These are phyloP conservation scores for Carpatolechia fugitivella DNA, from an alignment of 2,888 invertebrate species.

Conservation along the genomic window DNA sequence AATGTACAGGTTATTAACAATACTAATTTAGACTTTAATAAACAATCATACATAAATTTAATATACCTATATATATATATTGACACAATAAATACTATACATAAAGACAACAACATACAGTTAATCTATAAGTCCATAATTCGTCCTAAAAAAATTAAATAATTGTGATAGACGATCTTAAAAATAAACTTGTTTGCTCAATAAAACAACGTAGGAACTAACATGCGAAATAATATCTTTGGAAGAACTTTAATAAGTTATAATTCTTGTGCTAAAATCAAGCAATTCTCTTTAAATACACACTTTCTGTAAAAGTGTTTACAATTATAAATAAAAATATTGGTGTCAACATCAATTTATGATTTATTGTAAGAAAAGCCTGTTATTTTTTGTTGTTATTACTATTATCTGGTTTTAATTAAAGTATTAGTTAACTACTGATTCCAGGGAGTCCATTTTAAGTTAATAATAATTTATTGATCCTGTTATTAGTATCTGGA, in stretches of 20 bases:
- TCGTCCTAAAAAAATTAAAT: slow-evolving; percentile 1
- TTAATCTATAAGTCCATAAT: not conserved
- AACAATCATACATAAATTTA: slow-evolving; percentile 19
- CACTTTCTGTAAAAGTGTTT: not conserved
- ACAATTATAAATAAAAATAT: too few relatives aligned
- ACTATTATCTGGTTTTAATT: not conserved
- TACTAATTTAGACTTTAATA: slow-evolving; percentile 23
- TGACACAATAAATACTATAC: slow-evolving; percentile 16
- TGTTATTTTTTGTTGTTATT: not conserved
- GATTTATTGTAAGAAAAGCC: too few relatives aligned
- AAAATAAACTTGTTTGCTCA: slow-evolving; percentile 9
- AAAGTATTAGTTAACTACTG: not conserved
- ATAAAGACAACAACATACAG: slow-evolving; percentile 7
- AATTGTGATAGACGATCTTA: slow-evolving; percentile 4
- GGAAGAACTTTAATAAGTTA: slow-evolving; percentile 14
- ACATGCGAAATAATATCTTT: slow-evolving; percentile 9
- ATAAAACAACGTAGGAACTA: slow-evolving; percentile 1
- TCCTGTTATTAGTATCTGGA: slow-evolving; percentile 19
- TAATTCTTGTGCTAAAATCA: slow-evolving; percentile 7
- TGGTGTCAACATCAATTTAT: too few relatives aligned
- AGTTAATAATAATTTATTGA: slow-evolving; percentile 14
- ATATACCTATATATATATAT: slow-evolving; percentile 8
- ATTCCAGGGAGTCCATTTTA: slow-evolving; percentile 5
- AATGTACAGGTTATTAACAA: slow-evolving; percentile 43
- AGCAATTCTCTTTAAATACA: not conserved